Percentiles rank a stretch among this genome's conserved stretches.
These are phyloP conservation scores for Discoglossus pictus DNA, from an alignment of 2,797 vertebrate genomes.

Conservation along the genomic window DNA sequence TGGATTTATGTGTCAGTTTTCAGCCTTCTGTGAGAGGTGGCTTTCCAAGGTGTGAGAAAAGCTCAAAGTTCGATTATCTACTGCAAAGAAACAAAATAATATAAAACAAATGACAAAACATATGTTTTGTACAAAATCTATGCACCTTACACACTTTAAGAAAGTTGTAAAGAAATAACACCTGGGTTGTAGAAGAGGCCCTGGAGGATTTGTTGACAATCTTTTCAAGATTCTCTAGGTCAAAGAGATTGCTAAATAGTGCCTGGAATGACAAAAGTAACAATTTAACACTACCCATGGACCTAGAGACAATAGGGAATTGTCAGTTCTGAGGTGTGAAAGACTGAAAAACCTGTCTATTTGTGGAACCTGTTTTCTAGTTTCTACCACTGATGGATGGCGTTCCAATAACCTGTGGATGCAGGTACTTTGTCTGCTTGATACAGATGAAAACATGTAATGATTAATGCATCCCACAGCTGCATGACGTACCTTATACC, in stretches of 20 bases:
- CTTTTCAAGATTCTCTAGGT: not conserved
- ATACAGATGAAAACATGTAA: too few species aligned
- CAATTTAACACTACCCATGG: not conserved
- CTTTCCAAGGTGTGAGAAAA: too few species aligned
- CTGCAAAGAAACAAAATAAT: too few species aligned
- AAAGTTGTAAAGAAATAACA: conserved; percentile 3
- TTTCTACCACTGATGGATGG: too few species aligned
- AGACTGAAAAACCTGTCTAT: conserved; percentile 6
- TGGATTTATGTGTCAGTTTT: too few species aligned
- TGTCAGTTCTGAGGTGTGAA: conserved; percentile 17
- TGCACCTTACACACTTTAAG: not conserved
- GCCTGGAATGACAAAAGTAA: not conserved
- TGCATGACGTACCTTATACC: too few species aligned
- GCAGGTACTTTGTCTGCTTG: too few species aligned
- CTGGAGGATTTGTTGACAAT: not conserved
- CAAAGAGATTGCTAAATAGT: conserved; percentile 4
- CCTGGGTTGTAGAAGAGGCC: not conserved
- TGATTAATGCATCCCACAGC: conserved; percentile 20
- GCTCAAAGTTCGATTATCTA: too few species aligned
- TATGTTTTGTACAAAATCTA: not conserved
- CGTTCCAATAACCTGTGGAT: too few species aligned
- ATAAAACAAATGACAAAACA: not conserved
- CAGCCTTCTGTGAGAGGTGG: too few species aligned
- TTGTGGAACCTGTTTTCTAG: not conserved
- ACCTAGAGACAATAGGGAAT: conserved; percentile 8